Evolutionary conservation across 1,140 invertebrate genomes (phyloP).

Genomic region (Euura saliciscinereae): DNA sequence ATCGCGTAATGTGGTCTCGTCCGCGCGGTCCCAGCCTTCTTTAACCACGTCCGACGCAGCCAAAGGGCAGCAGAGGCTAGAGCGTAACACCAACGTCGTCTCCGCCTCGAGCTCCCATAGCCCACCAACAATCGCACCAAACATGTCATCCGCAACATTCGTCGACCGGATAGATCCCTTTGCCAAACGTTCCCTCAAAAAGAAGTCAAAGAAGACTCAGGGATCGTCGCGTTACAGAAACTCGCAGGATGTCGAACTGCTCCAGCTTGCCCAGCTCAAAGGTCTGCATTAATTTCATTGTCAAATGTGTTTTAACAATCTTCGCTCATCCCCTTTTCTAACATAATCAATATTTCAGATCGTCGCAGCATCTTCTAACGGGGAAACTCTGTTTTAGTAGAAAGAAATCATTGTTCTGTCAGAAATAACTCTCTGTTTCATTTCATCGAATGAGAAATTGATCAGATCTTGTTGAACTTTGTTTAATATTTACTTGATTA

Average conservation of each 20-base stretch:
- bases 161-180: conserved; percentile 95
- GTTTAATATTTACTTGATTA: no score
- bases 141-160: conserved; percentile 84
- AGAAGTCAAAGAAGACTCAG: conserved; percentile 92
- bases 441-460: no score
- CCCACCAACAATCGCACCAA: conserved; percentile 44
- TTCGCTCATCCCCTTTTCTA: no score
- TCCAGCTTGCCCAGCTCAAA: conserved; percentile 85
- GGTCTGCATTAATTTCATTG: conserved; percentile 59
- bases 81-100: conserved; percentile 29
- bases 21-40: conserved; percentile 27
- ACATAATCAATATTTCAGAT: no score
- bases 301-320: no score
- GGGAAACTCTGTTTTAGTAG: no score
- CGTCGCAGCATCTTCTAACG: no score
- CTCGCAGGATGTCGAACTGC: conserved; percentile 87
- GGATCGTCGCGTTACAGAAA: conserved; percentile 89
- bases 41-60: conserved; percentile 32
- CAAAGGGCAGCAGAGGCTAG: conserved; percentile 29
- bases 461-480: no score
- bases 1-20: conserved; percentile 12
- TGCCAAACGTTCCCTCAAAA: conserved; percentile 89
- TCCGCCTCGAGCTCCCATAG: conserved; percentile 31
- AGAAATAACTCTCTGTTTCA: no score
- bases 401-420: no score